A percentile compares a stretch with the other conserved stretches of the same genome.
These are phyloP conservation scores for Apantesis nais DNA, from an alignment of 2,888 invertebrate species.

Conservation along the genomic window DNA sequence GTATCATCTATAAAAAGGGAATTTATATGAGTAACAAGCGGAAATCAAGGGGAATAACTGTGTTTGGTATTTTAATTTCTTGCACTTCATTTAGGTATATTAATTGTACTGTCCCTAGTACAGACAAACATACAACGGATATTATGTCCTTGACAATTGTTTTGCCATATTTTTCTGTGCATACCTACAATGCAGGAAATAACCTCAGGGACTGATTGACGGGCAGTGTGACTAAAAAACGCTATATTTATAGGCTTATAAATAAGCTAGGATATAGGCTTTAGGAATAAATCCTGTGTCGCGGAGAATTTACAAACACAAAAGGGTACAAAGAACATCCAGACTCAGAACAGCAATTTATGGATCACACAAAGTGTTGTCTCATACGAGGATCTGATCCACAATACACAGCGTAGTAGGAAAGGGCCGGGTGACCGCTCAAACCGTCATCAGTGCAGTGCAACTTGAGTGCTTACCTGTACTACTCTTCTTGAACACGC, in stretches of 20 bases:
- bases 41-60: not conserved
- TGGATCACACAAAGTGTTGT: no score
- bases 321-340: no score
- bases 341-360: no score
- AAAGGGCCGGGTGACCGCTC: no score
- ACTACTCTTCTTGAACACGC: constrained; percentile 90
- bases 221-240: not conserved
- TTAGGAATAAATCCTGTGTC: no score
- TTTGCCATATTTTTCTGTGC: not conserved
- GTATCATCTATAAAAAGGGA: not conserved
- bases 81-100: not conserved
- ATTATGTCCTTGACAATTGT: not conserved
- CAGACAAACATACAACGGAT: not conserved
- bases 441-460: no score
- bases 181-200: not conserved
- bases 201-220: not conserved
- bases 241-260: no score
- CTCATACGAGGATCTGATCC: no score
- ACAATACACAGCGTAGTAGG: no score
- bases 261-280: no score
- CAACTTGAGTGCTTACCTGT: constrained; percentile 83
- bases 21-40: not conserved
- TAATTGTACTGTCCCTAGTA: not conserved
- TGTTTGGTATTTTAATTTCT: not conserved
- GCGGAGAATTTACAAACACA: no score